Conservation (phyloP, 2,113 vertebrate species). For the Gulo gulo region DNA sequence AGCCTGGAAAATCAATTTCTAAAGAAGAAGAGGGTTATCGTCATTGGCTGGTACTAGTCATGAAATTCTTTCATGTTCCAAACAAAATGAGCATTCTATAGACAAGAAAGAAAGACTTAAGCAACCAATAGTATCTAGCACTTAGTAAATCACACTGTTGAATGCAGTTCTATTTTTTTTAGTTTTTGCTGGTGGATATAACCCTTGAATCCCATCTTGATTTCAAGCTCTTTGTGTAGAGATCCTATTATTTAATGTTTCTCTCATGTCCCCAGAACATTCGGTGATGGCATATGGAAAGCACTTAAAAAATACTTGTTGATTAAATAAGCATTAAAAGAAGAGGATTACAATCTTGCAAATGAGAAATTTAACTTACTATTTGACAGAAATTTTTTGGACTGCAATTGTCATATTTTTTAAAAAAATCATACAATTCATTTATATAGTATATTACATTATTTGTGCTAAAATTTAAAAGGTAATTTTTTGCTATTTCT, state of each 20-base stretch:
- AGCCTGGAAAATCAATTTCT: neutral
- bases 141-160: neutral
- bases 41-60: neutral
- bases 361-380: neutral
- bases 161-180: neutral
- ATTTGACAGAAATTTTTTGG: constrained; percentile 25
- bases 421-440: neutral
- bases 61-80: neutral
- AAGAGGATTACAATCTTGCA: neutral
- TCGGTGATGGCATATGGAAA: neutral
- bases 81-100: neutral
- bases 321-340: neutral
- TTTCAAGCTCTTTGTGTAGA: neutral
- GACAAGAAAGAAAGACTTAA: neutral
- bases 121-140: neutral
- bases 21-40: neutral
- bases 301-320: neutral
- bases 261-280: neutral
- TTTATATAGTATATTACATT: neutral
- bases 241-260: neutral
- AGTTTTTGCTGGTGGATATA: neutral
- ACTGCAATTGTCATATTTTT: neutral
- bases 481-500: neutral
- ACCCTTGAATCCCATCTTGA: neutral
- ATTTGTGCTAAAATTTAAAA: constrained; percentile 24